phyloP scores from a whole-genome alignment of 1,140 invertebrate genomes.

The Hylaeus anthracinus region DNA sequence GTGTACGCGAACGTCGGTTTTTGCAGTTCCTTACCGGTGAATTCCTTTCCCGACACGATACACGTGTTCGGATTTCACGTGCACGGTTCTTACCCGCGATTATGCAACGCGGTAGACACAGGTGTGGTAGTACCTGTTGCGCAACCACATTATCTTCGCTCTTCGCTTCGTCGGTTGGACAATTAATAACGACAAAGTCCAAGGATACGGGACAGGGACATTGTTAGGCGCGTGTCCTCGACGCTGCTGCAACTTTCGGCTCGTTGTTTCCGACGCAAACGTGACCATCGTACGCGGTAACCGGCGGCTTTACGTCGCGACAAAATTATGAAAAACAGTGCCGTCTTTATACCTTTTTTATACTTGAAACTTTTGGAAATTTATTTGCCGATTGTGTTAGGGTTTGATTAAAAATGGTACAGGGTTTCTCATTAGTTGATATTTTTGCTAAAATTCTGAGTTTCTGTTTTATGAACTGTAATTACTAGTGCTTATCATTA shows the following conservation, averaged over 20 bases:
- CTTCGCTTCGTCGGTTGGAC: slow-evolving; percentile 78
- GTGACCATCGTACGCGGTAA: too few relatives aligned
- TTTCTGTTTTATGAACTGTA: too few relatives aligned
- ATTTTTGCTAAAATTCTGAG: too few relatives aligned
- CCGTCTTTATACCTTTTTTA: too few relatives aligned
- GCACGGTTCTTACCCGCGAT: slow-evolving; percentile 65
- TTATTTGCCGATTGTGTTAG: too few relatives aligned
- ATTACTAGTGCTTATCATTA: too few relatives aligned
- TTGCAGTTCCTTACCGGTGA: slow-evolving; percentile 22
- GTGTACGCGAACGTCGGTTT: not conserved
- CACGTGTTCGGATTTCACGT: slow-evolving; percentile 61
- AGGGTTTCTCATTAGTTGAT: too few relatives aligned
- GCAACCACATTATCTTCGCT: slow-evolving; percentile 78
- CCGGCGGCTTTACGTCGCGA: too few relatives aligned
- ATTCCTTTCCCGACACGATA: slow-evolving; percentile 49
- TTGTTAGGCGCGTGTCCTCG: slow-evolving; percentile 47
- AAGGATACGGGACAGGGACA: slow-evolving; percentile 72
- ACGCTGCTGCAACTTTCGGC: slow-evolving; percentile 21
- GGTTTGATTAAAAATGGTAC: too few relatives aligned
- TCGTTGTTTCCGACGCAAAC: not conserved
- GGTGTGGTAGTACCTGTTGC: slow-evolving; percentile 77
- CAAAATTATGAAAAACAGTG: too few relatives aligned
- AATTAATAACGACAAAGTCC: slow-evolving; percentile 81
- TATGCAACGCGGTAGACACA: slow-evolving; percentile 72
- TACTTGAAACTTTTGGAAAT: too few relatives aligned